Base-by-base conservation (phyloP, 2,113 vertebrate genomes). In the Chlorodrepanis virens region DNA sequence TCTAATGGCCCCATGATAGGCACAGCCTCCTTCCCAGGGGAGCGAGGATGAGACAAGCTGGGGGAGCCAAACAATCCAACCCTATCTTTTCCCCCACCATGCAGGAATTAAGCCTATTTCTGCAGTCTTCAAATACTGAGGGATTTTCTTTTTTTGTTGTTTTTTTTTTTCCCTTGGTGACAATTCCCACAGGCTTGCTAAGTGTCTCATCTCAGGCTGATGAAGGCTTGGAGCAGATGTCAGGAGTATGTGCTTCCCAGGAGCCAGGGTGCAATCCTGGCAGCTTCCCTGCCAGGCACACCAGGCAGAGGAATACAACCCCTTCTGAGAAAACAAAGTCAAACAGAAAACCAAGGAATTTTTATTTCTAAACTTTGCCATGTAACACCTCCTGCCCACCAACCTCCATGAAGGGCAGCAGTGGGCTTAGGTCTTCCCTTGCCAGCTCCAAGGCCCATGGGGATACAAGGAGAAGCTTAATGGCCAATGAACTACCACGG, bases 161-260 rank as follows among this genome's bases (percentile, higher is more conserved):
- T 64, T 8, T 29, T 31, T 25, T 4, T 31, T 19, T 28, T 5
- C 1, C 39, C 72, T 59, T 50, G 69, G 47, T 70, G 68, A 96
- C 87, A 94, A 89, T 85, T 97, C 94, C 97, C 96, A 74, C 49
- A 83, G 94, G 95, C 50, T 97, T 65, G 60, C 71, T 96, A 96
- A 98, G 89, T 90, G 83, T 83, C 77, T 97, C 95, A 75, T 96
- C 92, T 93, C 83, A 28, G 74, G 91, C 49, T 95, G 95, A 97
- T 5, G 52, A 87, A 95, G 88, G 92, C 72, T 44, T 71, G 6
- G 39, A 96, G 97, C 92, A 95, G 86, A 92, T 95, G 93, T 93
- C 96, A 97, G 95, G 25, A 96, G 82, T 23, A 3, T 23, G 44
- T 28, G 90, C 93, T 91, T 93, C 93, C 93, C 35, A 53, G 92